A percentile compares a stretch with the other conserved stretches of the same genome.
Evolutionary conservation across 2,888 invertebrate genomes (phyloP).

Genomic region (Galerucella calmariensis): DNA sequence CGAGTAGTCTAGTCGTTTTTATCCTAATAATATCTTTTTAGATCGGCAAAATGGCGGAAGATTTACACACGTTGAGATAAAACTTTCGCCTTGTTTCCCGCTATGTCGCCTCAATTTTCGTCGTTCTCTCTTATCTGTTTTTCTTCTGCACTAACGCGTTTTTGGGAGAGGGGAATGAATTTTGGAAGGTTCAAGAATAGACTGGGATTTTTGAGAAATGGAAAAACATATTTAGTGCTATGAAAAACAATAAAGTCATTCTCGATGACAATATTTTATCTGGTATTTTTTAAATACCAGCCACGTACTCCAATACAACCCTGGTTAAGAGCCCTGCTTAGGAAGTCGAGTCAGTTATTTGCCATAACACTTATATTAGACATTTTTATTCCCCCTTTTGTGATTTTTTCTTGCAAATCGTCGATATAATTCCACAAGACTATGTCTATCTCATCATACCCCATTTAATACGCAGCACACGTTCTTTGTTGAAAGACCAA

Average conservation of each 20-base stretch:
- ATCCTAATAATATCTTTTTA: slow-evolving; percentile 37
- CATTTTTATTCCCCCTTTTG: no score
- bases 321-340: no score
- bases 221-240: no score
- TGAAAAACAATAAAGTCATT: no score
- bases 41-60: slow-evolving; percentile 45
- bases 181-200: background rate
- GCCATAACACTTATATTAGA: no score
- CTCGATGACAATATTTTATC: no score
- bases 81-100: slow-evolving; percentile 57
- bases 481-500: slow-evolving; percentile 51
- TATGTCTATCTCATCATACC: background rate
- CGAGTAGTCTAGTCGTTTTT: slow-evolving; percentile 25
- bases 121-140: slow-evolving; percentile 41
- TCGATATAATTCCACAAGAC: background rate
- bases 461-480: slow-evolving; percentile 39
- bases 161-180: slow-evolving; percentile 22
- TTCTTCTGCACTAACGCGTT: slow-evolving; percentile 41
- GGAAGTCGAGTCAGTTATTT: no score
- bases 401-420: no score
- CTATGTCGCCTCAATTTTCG: slow-evolving; percentile 41
- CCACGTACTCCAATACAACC: no score
- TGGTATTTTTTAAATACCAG: no score
- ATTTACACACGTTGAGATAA: slow-evolving; percentile 60
- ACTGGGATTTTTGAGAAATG: background rate